Percentiles rank a stretch among this genome's conserved stretches.
These are phyloP conservation scores for Platypus cylindrus DNA, from an alignment of 2,888 invertebrate genomes.

Conservation along the genomic window DNA sequence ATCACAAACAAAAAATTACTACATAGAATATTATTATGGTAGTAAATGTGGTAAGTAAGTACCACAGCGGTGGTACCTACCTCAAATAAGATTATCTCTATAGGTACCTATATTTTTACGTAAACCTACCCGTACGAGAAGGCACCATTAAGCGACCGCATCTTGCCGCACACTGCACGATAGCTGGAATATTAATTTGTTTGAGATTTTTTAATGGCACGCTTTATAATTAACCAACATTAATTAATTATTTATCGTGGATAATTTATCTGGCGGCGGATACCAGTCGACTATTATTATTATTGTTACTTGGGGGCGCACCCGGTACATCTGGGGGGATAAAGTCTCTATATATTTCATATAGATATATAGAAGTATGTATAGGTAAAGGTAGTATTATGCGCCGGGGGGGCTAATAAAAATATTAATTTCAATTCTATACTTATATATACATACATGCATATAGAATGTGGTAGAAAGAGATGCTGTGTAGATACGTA, in stretches of 20 bases:
- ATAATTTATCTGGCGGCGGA: conserved; percentile 15
- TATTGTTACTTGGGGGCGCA: conserved; percentile 12
- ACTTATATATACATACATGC: conserved; percentile 5
- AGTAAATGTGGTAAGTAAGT: too few species aligned
- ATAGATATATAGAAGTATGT: conserved; percentile 3
- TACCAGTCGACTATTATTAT: conserved; percentile 14
- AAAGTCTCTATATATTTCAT: conserved; percentile 7
- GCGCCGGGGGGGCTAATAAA: too few species aligned
- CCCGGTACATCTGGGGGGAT: conserved; percentile 11
- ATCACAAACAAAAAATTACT: too few species aligned
- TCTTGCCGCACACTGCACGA: conserved; percentile 12
- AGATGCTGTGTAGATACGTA: too few species aligned
- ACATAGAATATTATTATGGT: too few species aligned
- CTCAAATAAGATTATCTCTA: conserved; percentile 14
- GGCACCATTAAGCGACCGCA: too few species aligned
- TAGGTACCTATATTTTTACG: too few species aligned
- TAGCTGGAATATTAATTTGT: conserved; percentile 15
- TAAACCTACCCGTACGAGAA: too few species aligned
- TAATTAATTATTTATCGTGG: conserved; percentile 17
- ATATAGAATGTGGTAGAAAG: too few species aligned
- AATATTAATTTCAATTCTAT: too few species aligned
- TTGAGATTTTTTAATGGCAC: conserved; percentile 15
- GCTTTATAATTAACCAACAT: conserved; percentile 17
- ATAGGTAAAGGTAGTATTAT: too few species aligned
- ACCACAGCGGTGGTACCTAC: conserved; percentile 8